Percentiles rank a stretch among this genome's conserved stretches.
Conservation (phyloP, 2,797 vertebrate genomes). For the Clamator glandarius region DNA sequence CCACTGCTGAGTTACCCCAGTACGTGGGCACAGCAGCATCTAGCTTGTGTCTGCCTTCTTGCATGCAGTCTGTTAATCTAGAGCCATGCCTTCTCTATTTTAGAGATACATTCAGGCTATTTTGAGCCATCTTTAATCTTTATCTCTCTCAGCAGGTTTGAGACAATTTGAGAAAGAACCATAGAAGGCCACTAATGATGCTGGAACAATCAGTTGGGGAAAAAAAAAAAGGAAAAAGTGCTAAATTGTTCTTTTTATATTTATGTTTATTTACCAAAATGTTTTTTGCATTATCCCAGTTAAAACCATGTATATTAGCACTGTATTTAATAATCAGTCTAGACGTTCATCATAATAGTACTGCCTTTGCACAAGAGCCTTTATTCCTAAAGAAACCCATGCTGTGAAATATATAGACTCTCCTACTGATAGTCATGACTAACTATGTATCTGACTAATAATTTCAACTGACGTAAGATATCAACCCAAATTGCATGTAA, state of each 20-base stretch:
- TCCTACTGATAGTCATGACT: slow-evolving; percentile 75
- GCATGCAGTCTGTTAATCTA: background rate
- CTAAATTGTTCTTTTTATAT: slow-evolving; percentile 87
- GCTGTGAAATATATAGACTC: slow-evolving; percentile 90
- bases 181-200: slow-evolving; percentile 77
- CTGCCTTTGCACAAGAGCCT: slow-evolving; percentile 89
- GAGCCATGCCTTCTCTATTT: background rate
- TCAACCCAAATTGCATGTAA: slow-evolving; percentile 4
- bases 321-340: slow-evolving; percentile 88
- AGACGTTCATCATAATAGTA: slow-evolving; percentile 81
- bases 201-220: slow-evolving; percentile 79
- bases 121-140: slow-evolving; percentile 58
- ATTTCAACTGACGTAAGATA: slow-evolving; percentile 52
- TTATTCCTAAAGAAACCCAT: slow-evolving; percentile 83
- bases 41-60: background rate
- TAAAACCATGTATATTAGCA: slow-evolving; percentile 86
- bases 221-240: slow-evolving; percentile 79
- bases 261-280: slow-evolving; percentile 91
- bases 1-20: background rate
- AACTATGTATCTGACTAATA: slow-evolving; percentile 30
- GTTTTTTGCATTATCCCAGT: slow-evolving; percentile 81
- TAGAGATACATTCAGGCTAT: background rate
- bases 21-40: rapidly evolving
- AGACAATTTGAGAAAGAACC: slow-evolving; percentile 86
- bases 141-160: slow-evolving; percentile 87